Conservation (phyloP, 2,888 invertebrate species). For the Drosophila quasianomalipes region DNA sequence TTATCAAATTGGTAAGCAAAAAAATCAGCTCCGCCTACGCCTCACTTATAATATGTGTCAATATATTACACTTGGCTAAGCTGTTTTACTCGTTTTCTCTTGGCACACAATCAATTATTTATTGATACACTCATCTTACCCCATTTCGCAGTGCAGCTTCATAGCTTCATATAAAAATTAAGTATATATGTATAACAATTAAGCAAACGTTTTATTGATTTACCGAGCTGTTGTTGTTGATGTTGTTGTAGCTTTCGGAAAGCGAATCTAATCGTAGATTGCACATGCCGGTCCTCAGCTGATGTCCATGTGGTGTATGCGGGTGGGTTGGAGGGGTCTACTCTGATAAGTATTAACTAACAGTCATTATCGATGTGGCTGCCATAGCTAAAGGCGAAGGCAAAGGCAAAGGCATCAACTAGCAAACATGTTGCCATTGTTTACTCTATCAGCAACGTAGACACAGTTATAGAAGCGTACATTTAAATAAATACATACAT, state of each 20-base stretch:
- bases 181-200: conserved; percentile 15
- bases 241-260: conserved; percentile 14
- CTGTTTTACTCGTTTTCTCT: conserved; percentile 8
- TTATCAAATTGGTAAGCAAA: background rate
- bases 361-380: conserved; percentile 52
- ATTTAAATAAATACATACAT: conserved; percentile 6
- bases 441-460: conserved; percentile 38
- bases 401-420: conserved; percentile 24
- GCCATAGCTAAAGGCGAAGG: conserved; percentile 25
- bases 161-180: background rate
- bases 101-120: conserved; percentile 20
- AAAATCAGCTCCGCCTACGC: background rate
- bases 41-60: background rate
- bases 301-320: conserved; percentile 10
- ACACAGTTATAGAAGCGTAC: conserved; percentile 17
- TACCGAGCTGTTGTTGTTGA: conserved; percentile 9
- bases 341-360: conserved; percentile 59
- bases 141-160: conserved; percentile 11
- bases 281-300: conserved; percentile 46
- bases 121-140: conserved; percentile 27
- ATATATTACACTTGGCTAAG: conserved; percentile 4
- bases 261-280: conserved; percentile 51
- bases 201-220: conserved; percentile 29
- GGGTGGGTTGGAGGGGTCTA: conserved; percentile 2
- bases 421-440: conserved; percentile 53